A percentile compares a stretch with the other conserved stretches of the same genome.
Conservation (phyloP, 1,140 invertebrate species). For the Notospermus geniculatus region DNA sequence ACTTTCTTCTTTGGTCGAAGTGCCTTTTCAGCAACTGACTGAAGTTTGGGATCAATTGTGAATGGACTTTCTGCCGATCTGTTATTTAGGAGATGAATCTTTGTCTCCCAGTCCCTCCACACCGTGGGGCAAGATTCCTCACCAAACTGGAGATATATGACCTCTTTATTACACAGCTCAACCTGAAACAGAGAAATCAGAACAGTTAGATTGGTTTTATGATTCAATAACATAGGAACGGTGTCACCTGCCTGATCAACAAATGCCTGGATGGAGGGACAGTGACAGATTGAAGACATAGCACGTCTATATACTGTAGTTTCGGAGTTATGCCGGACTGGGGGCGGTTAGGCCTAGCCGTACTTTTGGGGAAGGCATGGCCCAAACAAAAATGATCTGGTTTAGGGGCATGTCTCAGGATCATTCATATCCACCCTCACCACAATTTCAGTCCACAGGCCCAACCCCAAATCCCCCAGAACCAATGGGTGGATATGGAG, state of each 20-base stretch:
- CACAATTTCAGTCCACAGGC: too few relatives aligned
- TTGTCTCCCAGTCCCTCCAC: constrained; percentile 3
- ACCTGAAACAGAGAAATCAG: neutral
- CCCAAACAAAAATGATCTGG: too few relatives aligned
- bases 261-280: neutral
- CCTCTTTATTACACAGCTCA: neutral
- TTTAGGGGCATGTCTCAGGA: too few relatives aligned
- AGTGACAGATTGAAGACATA: neutral
- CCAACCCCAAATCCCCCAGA: too few relatives aligned
- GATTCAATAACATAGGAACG: neutral
- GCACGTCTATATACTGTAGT: too few relatives aligned
- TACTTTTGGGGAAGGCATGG: too few relatives aligned
- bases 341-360: too few relatives aligned
- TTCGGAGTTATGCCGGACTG: too few relatives aligned
- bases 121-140: neutral
- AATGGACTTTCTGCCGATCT: neutral
- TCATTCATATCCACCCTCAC: too few relatives aligned
- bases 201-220: neutral
- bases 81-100: neutral
- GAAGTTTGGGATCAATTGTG: neutral
- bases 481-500: too few relatives aligned
- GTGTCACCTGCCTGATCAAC: neutral
- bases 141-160: neutral
- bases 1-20: neutral
- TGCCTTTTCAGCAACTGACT: neutral